Evolutionary conservation across 2,797 vertebrate species (phyloP).

Genomic region (Acomys russatus): DNA sequence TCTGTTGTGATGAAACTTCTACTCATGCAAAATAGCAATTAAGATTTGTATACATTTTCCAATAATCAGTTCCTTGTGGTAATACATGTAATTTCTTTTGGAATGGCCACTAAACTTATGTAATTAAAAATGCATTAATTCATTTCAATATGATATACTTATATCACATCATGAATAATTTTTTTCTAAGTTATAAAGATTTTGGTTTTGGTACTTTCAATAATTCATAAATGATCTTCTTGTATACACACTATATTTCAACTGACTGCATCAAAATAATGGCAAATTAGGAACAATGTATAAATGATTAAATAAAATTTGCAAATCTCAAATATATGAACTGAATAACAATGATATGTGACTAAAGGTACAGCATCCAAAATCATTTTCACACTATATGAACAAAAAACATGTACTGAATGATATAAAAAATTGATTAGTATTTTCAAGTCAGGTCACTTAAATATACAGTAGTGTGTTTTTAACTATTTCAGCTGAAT

Average conservation of each 20-base stretch:
- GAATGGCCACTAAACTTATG: not conserved
- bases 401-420: not conserved
- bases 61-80: not conserved
- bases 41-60: constrained; percentile 9
- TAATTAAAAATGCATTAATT: constrained; percentile 11
- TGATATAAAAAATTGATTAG: not conserved
- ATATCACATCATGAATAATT: constrained; percentile 2
- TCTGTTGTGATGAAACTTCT: constrained; percentile 10
- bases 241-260: not conserved
- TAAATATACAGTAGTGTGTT: constrained; percentile 10
- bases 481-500: constrained; percentile 34
- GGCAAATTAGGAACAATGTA: constrained; percentile 15
- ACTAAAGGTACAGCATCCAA: not conserved
- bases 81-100: not conserved
- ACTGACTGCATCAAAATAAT: constrained; percentile 35
- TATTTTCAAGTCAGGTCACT: constrained; percentile 39
- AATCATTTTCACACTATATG: constrained; percentile 41
- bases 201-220: constrained; percentile 5
- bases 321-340: constrained; percentile 39
- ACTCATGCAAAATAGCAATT: constrained; percentile 10
- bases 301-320: constrained; percentile 1
- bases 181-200: constrained; percentile 19
- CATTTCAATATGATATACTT: not conserved
- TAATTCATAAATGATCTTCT: not conserved
- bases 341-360: not conserved